A percentile compares a stretch with the other conserved stretches of the same genome.
phyloP scores from a whole-genome alignment of 1,140 invertebrate genomes.

The Leptinotarsa undecemlineata region DNA sequence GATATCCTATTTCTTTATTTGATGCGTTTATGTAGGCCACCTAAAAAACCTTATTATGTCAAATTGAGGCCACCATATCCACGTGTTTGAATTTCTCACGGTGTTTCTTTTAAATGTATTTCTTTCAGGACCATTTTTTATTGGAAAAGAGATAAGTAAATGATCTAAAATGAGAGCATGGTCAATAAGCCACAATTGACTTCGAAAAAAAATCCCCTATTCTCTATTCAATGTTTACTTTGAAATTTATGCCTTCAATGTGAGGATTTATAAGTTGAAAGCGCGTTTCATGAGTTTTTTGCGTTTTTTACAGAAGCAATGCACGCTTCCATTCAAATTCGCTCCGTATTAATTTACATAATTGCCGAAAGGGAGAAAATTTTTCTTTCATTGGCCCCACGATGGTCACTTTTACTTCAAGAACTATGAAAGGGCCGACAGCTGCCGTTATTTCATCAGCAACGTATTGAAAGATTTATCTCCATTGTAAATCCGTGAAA shows the following conservation, averaged over 20 bases:
- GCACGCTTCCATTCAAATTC: constrained; percentile 10
- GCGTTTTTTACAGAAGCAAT: background rate
- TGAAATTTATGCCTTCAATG: constrained; percentile 27
- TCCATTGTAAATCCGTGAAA: background rate
- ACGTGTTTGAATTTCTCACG: constrained; percentile 28
- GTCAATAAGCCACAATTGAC: constrained; percentile 26
- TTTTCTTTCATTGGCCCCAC: constrained; percentile 34
- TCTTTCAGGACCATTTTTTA: constrained; percentile 1
- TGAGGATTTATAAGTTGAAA: constrained; percentile 37
- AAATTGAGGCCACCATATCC: constrained; percentile 21
- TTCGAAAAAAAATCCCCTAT: constrained; percentile 6
- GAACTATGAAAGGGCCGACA: constrained; percentile 2
- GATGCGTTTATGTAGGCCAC: constrained; percentile 21
- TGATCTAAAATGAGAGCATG: constrained; percentile 4
- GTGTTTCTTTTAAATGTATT: background rate
- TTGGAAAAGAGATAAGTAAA: background rate
- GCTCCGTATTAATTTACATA: constrained; percentile 36
- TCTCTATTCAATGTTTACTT: constrained; percentile 10
- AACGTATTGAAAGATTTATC: background rate
- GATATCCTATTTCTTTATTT: constrained; percentile 27
- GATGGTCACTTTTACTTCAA: constrained; percentile 4
- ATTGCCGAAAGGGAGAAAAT: constrained; percentile 33
- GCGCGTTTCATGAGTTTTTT: constrained; percentile 16
- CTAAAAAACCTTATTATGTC: constrained; percentile 26
- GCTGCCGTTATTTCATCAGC: constrained; percentile 16